A percentile compares a stretch with the other conserved stretches of the same genome.
Conservation (phyloP, 2,113 vertebrate genomes). For the Xenotilapia caudafasciata region DNA sequence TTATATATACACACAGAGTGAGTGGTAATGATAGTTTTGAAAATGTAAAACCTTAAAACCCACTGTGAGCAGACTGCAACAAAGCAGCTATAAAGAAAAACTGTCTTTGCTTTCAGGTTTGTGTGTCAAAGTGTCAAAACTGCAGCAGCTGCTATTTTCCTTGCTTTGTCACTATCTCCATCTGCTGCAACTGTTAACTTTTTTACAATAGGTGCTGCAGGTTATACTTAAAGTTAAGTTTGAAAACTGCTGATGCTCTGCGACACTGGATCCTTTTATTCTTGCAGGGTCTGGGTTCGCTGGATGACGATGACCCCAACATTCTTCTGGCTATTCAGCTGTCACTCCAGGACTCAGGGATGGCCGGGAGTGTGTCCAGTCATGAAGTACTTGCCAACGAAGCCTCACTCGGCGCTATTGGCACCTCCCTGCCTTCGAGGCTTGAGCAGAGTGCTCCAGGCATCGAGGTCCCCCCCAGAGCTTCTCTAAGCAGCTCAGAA, state of each 20-base stretch:
- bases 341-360: constrained; percentile 91
- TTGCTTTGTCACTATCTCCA: not conserved
- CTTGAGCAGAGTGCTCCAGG: constrained; percentile 77
- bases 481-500: constrained; percentile 89
- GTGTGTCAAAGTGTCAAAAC: not conserved
- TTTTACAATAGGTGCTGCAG: not conserved
- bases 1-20: not conserved
- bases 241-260: not conserved
- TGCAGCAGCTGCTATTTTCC: not conserved
- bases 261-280: not conserved
- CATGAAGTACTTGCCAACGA: constrained; percentile 82
- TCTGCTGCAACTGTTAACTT: not conserved
- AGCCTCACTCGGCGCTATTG: constrained; percentile 87
- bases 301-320: constrained; percentile 97
- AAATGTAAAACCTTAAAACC: not conserved
- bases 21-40: not conserved
- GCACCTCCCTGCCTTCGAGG: constrained; percentile 90
- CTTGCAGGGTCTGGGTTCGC: constrained; percentile 83
- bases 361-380: constrained; percentile 73
- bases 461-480: constrained; percentile 75
- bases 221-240: not conserved
- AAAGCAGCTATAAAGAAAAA: not conserved
- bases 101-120: not conserved
- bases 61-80: not conserved
- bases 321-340: constrained; percentile 96